These are phyloP conservation scores for Circaetus cinerascens DNA, from an alignment of 2,113 vertebrate genomes.

Conservation along the genomic window DNA sequence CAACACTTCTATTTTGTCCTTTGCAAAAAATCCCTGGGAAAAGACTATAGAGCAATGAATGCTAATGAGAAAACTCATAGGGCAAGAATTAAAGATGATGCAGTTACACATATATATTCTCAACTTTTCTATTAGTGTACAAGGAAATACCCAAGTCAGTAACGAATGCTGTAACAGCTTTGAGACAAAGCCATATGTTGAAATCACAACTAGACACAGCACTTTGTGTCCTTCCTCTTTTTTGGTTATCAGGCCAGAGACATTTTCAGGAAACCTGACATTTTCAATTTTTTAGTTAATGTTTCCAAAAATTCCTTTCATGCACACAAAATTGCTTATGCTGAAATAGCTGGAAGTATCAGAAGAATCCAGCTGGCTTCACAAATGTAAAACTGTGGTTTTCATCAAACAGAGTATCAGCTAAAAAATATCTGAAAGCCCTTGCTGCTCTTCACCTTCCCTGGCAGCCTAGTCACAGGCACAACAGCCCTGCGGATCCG, in stretches of 20 bases:
- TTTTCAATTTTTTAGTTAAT: not conserved
- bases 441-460: too few relatives aligned
- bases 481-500: too few relatives aligned
- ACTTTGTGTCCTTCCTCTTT: not conserved
- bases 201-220: not conserved
- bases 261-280: not conserved
- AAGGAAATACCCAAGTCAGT: not conserved
- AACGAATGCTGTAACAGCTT: not conserved
- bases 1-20: not conserved
- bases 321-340: not conserved
- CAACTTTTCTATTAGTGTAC: not conserved
- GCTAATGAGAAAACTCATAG: not conserved
- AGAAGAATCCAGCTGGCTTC: not conserved
- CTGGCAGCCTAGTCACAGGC: too few relatives aligned
- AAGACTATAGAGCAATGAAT: not conserved
- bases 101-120: not conserved
- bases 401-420: not conserved
- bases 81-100: not conserved
- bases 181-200: not conserved
- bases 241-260: not conserved
- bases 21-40: not conserved
- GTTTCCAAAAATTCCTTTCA: not conserved
- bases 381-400: not conserved
- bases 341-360: not conserved
- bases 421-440: too few relatives aligned